Conservation (phyloP, 2,797 vertebrate genomes). For the Hephaestus fuliginosus region DNA sequence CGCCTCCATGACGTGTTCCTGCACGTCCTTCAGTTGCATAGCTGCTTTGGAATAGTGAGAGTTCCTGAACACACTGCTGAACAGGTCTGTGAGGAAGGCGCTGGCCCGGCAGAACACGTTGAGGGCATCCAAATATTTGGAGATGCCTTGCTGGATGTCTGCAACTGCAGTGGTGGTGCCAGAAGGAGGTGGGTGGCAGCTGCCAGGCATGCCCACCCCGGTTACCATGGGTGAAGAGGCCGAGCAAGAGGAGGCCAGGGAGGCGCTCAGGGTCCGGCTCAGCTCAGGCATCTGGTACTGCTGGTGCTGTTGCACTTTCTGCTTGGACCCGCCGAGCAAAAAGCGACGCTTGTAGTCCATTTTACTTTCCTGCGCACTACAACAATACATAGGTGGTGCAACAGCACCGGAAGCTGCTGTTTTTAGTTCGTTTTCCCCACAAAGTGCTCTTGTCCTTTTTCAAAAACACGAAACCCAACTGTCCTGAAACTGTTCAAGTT, state of each 20-base stretch:
- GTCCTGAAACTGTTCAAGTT: constrained; percentile 76
- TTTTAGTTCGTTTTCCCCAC: constrained; percentile 50
- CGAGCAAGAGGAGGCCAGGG: constrained; percentile 89
- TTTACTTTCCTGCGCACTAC: constrained; percentile 98
- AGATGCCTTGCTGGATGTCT: constrained; percentile 99
- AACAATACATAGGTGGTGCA: constrained; percentile 98
- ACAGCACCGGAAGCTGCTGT: constrained; percentile 79
- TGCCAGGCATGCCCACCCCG: constrained; percentile 85
- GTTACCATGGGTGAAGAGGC: constrained; percentile 87
- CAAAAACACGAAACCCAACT: constrained; percentile 58
- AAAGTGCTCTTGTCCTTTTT: constrained; percentile 54
- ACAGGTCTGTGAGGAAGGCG: constrained; percentile 98
- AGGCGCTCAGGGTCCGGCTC: constrained; percentile 94
- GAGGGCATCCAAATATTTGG: constrained; percentile 98
- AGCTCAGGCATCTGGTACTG: constrained; percentile 97
- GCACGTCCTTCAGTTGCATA: constrained; percentile 99
- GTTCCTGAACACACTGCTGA: constrained; percentile 98
- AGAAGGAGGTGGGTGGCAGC: constrained; percentile 88
- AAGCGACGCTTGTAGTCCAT: constrained; percentile 99
- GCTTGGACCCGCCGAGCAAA: constrained; percentile 99
- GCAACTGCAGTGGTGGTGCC: constrained; percentile 92
- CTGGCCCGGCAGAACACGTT: constrained; percentile 99
- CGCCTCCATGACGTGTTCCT: constrained; percentile 99
- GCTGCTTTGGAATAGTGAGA: constrained; percentile 99
- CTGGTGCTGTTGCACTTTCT: constrained; percentile 99